Percentiles rank a stretch among this genome's conserved stretches.
phyloP scores from a whole-genome alignment of 2,113 vertebrate species.

The Nothobranchius furzeri region DNA sequence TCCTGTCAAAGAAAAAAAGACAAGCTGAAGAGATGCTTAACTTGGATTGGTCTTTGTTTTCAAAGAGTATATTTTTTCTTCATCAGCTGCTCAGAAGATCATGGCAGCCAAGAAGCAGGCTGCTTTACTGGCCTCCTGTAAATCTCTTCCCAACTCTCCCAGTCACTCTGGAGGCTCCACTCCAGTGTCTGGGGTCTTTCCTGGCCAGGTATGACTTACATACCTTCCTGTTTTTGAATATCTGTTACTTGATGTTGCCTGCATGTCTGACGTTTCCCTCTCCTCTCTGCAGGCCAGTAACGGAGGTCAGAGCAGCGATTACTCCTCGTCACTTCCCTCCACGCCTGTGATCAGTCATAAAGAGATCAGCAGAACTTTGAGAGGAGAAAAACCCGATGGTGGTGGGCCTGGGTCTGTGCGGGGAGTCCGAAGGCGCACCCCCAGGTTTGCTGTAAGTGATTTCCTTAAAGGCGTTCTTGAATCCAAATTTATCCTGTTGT shows the following conservation, averaged over 20 bases:
- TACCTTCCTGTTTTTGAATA: neutral
- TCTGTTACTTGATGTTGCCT: neutral
- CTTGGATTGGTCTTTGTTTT: no score
- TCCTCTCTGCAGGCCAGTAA: slow-evolving; percentile 86
- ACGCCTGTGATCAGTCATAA: slow-evolving; percentile 94
- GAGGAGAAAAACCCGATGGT: slow-evolving; percentile 77
- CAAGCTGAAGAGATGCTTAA: neutral
- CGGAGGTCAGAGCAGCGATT: slow-evolving; percentile 91
- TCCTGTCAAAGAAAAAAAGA: no score
- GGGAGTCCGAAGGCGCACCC: slow-evolving; percentile 85
- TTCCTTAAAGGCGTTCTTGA: no score
- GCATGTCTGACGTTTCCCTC: slow-evolving; percentile 32
- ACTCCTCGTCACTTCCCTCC: slow-evolving; percentile 93
- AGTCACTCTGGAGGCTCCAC: slow-evolving; percentile 92
- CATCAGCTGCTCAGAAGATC: slow-evolving; percentile 90
- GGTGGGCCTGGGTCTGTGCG: slow-evolving; percentile 85
- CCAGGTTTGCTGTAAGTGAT: slow-evolving; percentile 84
- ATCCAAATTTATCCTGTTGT: no score
- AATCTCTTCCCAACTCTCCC: slow-evolving; percentile 95
- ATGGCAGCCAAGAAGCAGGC: slow-evolving; percentile 90
- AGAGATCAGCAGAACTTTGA: slow-evolving; percentile 85
- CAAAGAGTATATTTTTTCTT: neutral
- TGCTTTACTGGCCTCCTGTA: slow-evolving; percentile 90
- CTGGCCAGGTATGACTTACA: slow-evolving; percentile 79
- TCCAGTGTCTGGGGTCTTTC: slow-evolving; percentile 81